Evolutionary conservation across 1,140 invertebrate genomes (phyloP), one percentile per base, ranked within the genome.

Genomic region (Drosophila obscura): DNA sequence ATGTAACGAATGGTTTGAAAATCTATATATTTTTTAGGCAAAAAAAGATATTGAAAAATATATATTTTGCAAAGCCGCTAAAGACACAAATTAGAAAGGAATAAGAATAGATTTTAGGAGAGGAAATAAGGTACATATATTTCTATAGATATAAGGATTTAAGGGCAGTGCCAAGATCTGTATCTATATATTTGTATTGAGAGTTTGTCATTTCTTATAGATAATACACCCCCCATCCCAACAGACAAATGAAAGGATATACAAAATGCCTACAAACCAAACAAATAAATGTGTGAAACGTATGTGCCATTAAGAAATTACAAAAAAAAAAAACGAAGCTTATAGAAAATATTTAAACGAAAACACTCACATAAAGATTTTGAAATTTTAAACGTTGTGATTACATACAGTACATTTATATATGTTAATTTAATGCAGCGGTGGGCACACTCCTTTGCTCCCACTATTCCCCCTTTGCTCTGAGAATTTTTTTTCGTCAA

Each of bases 361-460:
- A 52, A 50, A 62, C 26, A 76, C 56, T 48, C 15, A 46, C 19
- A 35, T 59, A 63, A 43, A 24, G 46, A 75, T 75, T 77, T 78
- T 81, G 59, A 82, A 80, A 64, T 81, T 85, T 87, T 87, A 67
- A 85, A 85, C 82, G 82, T 85, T 85, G 82, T 85, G 82, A 85
- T 87, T 39, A 39, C 35, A 39, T 39, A 39, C 35, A 39, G 19
- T 39, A 39, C 35, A 39, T 39, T 87, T 72, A 87, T 78, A 87
- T 72, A 78, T 39, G 35, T 39, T 39, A 39, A 4, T 39, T 39
- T 39, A 13, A 13, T 13, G 4, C 4, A 39, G 11, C 11, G 11
- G 35, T 39, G 35, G 35, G 31, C 26, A 28, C 5, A 24, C 22
- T 24, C 22, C 22, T 24, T 24, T 24, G 3, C 22, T 24, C 2